These are phyloP conservation scores for Macrosiphum euphorbiae DNA, from an alignment of 2,888 invertebrate species.

Conservation along the genomic window DNA sequence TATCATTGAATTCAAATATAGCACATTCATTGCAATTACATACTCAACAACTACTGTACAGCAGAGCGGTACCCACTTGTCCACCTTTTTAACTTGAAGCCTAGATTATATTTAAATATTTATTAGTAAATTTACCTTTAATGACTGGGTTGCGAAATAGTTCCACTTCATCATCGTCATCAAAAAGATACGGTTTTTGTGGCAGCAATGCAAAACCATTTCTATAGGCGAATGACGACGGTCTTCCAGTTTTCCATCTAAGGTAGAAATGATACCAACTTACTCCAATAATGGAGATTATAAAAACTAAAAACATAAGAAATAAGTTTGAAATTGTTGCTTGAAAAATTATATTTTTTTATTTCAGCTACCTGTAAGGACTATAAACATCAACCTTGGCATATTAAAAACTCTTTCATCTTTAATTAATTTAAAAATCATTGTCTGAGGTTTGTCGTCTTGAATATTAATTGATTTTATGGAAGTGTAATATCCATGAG, in stretches of 20 bases:
- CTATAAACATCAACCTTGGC: constrained; percentile 82
- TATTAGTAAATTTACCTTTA: constrained; percentile 18
- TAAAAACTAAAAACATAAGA: constrained; percentile 50
- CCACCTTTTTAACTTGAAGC: background rate
- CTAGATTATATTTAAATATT: constrained; percentile 50
- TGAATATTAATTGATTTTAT: constrained; percentile 72
- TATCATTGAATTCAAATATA: too few relatives aligned
- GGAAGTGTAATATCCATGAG: constrained; percentile 75
- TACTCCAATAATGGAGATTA: constrained; percentile 41
- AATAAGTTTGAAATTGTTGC: background rate
- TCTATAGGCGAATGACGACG: constrained; percentile 51
- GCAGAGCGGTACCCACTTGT: too few relatives aligned
- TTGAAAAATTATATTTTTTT: background rate
- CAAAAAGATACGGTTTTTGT: constrained; percentile 72
- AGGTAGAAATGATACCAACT: constrained; percentile 60
- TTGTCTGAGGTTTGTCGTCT: constrained; percentile 72
- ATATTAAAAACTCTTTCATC: constrained; percentile 81
- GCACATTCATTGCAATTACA: too few relatives aligned
- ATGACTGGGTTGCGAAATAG: constrained; percentile 71
- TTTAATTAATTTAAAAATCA: constrained; percentile 78
- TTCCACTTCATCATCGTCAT: constrained; percentile 73
- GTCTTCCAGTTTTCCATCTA: constrained; percentile 59
- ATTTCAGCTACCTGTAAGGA: constrained; percentile 75
- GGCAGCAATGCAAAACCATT: constrained; percentile 76
- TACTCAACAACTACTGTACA: too few relatives aligned